Evolutionary conservation across 2,888 invertebrate species (phyloP).

Genomic region (Eupsilia transversa): DNA sequence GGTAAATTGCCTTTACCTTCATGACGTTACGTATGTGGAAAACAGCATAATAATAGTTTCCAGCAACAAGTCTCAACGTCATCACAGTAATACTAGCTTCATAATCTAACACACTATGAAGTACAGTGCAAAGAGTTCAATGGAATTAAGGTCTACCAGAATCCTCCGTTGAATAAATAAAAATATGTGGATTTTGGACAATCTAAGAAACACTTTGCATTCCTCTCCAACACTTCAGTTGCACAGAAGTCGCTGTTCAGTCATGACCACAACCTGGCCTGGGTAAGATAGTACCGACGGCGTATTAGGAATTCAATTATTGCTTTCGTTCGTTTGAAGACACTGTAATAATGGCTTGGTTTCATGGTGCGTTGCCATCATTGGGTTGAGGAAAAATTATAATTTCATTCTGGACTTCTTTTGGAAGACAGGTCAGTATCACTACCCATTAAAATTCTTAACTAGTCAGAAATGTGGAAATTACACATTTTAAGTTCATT

Average conservation of each 20-base stretch:
- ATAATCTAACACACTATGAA: constrained; percentile 17
- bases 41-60: constrained; percentile 18
- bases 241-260: constrained; percentile 68
- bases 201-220: constrained; percentile 8
- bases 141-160: constrained; percentile 26
- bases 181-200: constrained; percentile 35
- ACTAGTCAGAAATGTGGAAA: no score
- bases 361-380: constrained; percentile 78
- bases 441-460: constrained; percentile 44
- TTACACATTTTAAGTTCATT: no score
- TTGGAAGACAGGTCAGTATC: constrained; percentile 70
- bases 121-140: constrained; percentile 18
- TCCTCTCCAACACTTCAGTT: constrained; percentile 29
- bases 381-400: constrained; percentile 63
- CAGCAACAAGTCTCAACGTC: constrained; percentile 22
- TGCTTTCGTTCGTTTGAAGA: constrained; percentile 65
- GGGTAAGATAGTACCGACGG: constrained; percentile 54
- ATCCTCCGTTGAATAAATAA: constrained; percentile 41
- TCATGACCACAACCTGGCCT: constrained; percentile 54
- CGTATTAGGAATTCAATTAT: constrained; percentile 61
- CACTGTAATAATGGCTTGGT: constrained; percentile 49
- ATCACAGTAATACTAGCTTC: constrained; percentile 29
- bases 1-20: constrained; percentile 4
- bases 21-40: constrained; percentile 15
- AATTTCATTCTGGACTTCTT: constrained; percentile 59